Base-by-base conservation (phyloP, 2,888 invertebrate genomes). In the Rhagophthalmus giganteus region DNA sequence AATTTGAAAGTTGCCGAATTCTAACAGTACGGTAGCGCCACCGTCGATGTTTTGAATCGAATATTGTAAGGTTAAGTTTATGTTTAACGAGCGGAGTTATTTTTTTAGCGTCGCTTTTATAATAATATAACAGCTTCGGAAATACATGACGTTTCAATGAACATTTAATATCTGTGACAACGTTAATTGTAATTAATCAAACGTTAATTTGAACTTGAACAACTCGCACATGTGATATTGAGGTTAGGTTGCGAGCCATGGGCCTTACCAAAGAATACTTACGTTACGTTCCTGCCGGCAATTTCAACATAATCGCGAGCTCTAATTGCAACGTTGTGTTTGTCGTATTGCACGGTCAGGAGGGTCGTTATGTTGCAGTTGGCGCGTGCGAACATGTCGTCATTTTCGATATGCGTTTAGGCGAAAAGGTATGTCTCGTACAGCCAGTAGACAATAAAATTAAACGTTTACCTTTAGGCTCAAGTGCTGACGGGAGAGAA, bases 181-280 rank as follows among this genome's bases (percentile, higher is more conserved):
- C n/a, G n/a, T n/a, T n/a, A n/a, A n/a, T n/a, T n/a, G n/a, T n/a
- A n/a, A n/a, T n/a, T n/a, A n/a, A n/a, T n/a, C n/a, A n/a, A n/a
- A n/a, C n/a, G n/a, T n/a, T n/a, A n/a, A n/a, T n/a, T n/a, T n/a
- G n/a, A n/a, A n/a, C n/a, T n/a, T n/a, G n/a, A n/a, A n/a, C n/a
- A n/a, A n/a, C n/a, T n/a, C n/a, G n/a, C n/a, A n/a, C n/a, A n/a
- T n/a, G n/a, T n/a, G n/a, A n/a, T n/a, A n/a, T 20, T 20, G 20
- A 20, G 20, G 20, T 20, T 66, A 68, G 67, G 68, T 54, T 41
- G 5, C 20, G 9, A 32, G 7, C 10, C 71, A 93, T 93, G 93
- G 92, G 91, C 38, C 76, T 94, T 45, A 93, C 96, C 5, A 96
- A 94, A 70, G 94, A 98, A 76, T 98, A 98, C 81, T 80, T 96